Base-by-base conservation (phyloP, 2,888 invertebrate species). In the Euspilapteryx auroguttella region DNA sequence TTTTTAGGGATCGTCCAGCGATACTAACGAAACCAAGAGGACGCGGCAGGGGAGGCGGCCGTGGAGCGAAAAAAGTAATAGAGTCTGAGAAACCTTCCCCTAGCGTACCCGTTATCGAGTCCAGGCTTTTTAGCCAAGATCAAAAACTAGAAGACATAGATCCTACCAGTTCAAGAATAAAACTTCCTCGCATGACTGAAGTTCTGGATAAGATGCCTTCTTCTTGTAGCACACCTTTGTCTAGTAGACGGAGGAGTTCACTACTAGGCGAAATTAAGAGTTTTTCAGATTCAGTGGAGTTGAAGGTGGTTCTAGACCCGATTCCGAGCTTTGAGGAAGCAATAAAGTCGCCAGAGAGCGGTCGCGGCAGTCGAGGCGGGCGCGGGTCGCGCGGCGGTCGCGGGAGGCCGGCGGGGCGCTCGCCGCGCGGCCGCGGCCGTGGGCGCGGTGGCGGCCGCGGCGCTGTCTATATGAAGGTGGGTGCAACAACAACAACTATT, bases 141-240 rank as follows among this genome's bases (percentile, higher is more conserved):
- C 34, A 33, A 8, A 48, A 28, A 14, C 38, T 39, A 5, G 46
- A 47, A 26, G 49, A 48, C 2, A 56, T 68, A 13, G 75, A 75
- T 40, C 69, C 71, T 2, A 73, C 62, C 2, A 68, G 69, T 36
- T 65, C 69, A n/a, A 47, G 73, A 14, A 58, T 71, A 31, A 73
- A 73, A 36, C 47, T 69, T 25, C 73, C 73, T n/a, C 50, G 73
- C 0, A 63, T 73, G 64, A 73, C 73, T 2, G 75, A 73, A 34
- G 71, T 69, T 2, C 45, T 73, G 3, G 69, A 73, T 35, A 66
- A 71, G 28, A 59, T 65, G 46, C 61, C 63, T 1, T 52, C 53
- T 3, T n/a, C n/a, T n/a, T n/a, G n/a, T n/a, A n/a, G n/a, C n/a
- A 66, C 69, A 3, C 64, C 69, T 9, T 41, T 71, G 15, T 49